Conservation (phyloP, 2,113 vertebrate genomes). For the Catharus bicknelli region DNA sequence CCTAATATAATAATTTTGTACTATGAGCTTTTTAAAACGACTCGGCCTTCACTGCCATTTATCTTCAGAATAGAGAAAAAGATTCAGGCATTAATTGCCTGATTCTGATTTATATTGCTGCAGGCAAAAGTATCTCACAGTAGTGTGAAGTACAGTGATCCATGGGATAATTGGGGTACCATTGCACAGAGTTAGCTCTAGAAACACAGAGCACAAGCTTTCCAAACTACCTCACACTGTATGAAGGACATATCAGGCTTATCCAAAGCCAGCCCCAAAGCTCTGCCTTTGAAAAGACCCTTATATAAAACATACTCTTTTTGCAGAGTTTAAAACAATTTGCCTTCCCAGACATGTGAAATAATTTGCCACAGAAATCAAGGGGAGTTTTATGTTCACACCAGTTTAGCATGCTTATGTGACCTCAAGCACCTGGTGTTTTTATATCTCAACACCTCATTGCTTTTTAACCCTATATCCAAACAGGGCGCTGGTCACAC, state of each 20-base stretch:
- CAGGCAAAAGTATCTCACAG: not conserved
- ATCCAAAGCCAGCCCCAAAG: not conserved
- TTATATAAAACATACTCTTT: fast-evolving
- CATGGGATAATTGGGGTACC: not conserved
- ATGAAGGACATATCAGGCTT: not conserved
- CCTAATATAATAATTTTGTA: constrained; percentile 18
- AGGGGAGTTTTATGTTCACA: not conserved
- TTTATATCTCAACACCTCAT: not conserved
- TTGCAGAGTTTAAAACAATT: not conserved
- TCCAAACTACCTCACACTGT: not conserved
- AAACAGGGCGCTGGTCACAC: not conserved
- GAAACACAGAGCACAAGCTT: not conserved
- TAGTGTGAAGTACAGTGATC: not conserved
- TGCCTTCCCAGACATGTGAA: not conserved
- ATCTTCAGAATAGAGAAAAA: not conserved
- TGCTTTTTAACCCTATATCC: not conserved
- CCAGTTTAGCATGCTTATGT: not conserved
- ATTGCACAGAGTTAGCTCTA: not conserved
- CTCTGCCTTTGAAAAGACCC: not conserved
- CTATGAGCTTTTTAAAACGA: not conserved
- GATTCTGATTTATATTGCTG: constrained; percentile 2
- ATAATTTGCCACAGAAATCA: not conserved
- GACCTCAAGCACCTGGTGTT: not conserved
- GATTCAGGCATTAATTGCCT: not conserved
- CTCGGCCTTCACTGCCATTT: not conserved